A percentile compares a stretch with the other conserved stretches of the same genome.
Evolutionary conservation across 2,113 vertebrate genomes (phyloP).

Genomic region (Haemorhous mexicanus): DNA sequence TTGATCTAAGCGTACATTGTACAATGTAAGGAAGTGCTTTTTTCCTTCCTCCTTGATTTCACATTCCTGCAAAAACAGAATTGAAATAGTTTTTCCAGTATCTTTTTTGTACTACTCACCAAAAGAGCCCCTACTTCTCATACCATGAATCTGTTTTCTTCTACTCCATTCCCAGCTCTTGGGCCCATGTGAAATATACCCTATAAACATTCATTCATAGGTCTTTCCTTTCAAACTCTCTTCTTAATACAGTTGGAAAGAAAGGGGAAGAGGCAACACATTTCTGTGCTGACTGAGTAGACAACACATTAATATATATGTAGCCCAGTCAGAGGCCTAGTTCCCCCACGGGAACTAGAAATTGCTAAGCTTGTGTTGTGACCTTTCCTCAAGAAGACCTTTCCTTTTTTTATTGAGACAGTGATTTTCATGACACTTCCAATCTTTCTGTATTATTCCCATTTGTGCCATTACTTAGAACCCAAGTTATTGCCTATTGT

Average conservation of each 20-base stretch:
- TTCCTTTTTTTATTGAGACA: not conserved
- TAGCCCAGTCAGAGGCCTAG: not conserved
- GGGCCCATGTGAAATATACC: not conserved
- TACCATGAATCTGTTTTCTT: not conserved
- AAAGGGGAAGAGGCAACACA: not conserved
- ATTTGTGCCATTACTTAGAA: not conserved
- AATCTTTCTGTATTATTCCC: not conserved
- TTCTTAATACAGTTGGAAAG: not conserved
- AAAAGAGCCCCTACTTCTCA: not conserved
- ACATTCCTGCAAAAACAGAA: conserved; percentile 80
- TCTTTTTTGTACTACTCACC: not conserved
- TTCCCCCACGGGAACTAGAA: not conserved
- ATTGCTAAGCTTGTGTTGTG: not conserved
- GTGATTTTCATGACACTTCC: not conserved
- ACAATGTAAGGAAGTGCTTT: conserved; percentile 85
- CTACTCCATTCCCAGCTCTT: not conserved
- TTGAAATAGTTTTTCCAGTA: not conserved
- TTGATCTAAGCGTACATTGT: conserved; percentile 89
- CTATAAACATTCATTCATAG: not conserved
- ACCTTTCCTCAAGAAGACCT: not conserved
- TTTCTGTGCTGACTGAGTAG: not conserved
- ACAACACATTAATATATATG: not conserved
- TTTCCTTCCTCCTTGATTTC: conserved; percentile 94
- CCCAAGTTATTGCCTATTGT: not conserved
- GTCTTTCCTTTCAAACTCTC: not conserved